Conservation (phyloP, 2,888 invertebrate species). For the Cataglyphis rosenhaueri region DNA sequence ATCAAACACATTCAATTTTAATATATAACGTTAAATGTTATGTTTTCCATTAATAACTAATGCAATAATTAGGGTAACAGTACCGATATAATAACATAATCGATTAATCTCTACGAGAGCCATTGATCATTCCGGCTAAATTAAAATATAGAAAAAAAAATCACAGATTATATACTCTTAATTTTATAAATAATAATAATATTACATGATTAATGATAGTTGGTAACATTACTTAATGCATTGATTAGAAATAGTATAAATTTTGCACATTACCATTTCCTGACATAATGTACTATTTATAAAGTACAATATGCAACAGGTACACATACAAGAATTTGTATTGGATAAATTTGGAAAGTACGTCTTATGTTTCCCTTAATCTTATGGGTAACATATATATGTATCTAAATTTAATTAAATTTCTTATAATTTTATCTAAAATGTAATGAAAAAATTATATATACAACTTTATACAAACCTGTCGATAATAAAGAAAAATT, state of each 20-base stretch:
- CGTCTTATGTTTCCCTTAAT: not conserved
- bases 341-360: constrained; percentile 42
- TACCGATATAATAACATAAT: constrained; percentile 50
- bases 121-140: constrained; percentile 48
- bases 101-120: constrained; percentile 41
- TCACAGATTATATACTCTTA: constrained; percentile 64
- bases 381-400: constrained; percentile 16
- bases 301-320: not conserved
- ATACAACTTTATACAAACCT: constrained; percentile 32
- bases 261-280: constrained; percentile 3
- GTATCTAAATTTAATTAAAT: not conserved
- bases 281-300: constrained; percentile 7
- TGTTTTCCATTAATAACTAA: constrained; percentile 43
- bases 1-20: constrained; percentile 47
- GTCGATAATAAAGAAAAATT: constrained; percentile 46
- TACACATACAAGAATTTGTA: constrained; percentile 12
- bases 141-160: constrained; percentile 63
- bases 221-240: not conserved
- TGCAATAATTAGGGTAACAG: constrained; percentile 40
- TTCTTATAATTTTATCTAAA: constrained; percentile 1
- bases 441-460: constrained; percentile 4
- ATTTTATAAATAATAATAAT: constrained; percentile 46
- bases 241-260: constrained; percentile 10
- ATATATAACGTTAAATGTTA: constrained; percentile 39
- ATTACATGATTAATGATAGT: constrained; percentile 8